These are phyloP conservation scores for Choreutis nemorana DNA, from an alignment of 2,888 invertebrate genomes.

Conservation along the genomic window DNA sequence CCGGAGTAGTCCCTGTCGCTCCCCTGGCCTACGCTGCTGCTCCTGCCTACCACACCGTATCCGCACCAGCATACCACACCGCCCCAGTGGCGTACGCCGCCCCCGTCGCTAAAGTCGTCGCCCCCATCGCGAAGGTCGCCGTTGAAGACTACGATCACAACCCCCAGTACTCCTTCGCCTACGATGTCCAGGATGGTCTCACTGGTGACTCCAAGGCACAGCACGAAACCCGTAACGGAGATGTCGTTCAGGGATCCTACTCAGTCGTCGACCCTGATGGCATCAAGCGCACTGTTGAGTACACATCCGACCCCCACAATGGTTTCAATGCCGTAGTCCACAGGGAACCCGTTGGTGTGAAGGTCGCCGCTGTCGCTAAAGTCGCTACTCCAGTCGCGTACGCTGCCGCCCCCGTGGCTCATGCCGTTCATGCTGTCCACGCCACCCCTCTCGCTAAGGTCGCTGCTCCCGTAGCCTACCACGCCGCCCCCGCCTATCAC, in stretches of 20 bases:
- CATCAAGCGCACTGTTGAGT: slow-evolving; percentile 54
- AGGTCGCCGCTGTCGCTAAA: slow-evolving; percentile 25
- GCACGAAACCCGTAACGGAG: slow-evolving; percentile 52
- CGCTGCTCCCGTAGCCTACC: slow-evolving; percentile 17
- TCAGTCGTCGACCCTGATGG: slow-evolving; percentile 45
- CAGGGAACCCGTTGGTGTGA: slow-evolving; percentile 41
- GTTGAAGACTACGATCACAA: slow-evolving; percentile 28
- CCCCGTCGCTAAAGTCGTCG: slow-evolving; percentile 54
- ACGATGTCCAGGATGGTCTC: slow-evolving; percentile 54
- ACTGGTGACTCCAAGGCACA: slow-evolving; percentile 57
- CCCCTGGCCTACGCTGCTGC: slow-evolving; percentile 23
- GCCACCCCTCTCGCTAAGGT: slow-evolving; percentile 26
- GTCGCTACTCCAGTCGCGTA: slow-evolving; percentile 21
- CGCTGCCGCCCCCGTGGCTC: slow-evolving; percentile 26
- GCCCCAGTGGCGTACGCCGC: slow-evolving; percentile 37
- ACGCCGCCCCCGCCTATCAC: slow-evolving; percentile 20
- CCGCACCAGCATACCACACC: slow-evolving; percentile 17
- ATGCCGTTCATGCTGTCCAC: slow-evolving; percentile 15
- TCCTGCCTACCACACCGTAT: slow-evolving; percentile 13
- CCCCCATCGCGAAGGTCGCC: slow-evolving; percentile 19
- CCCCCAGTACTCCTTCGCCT: slow-evolving; percentile 46
- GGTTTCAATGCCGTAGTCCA: slow-evolving; percentile 62
- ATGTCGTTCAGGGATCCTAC: slow-evolving; percentile 56
- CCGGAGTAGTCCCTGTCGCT: slow-evolving; percentile 33
- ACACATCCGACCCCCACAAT: slow-evolving; percentile 54